These are phyloP conservation scores for Apostichopus parvimensis DNA, from an alignment of 35 echinoderm and acorn worm genomes.

Conservation along the genomic window DNA sequence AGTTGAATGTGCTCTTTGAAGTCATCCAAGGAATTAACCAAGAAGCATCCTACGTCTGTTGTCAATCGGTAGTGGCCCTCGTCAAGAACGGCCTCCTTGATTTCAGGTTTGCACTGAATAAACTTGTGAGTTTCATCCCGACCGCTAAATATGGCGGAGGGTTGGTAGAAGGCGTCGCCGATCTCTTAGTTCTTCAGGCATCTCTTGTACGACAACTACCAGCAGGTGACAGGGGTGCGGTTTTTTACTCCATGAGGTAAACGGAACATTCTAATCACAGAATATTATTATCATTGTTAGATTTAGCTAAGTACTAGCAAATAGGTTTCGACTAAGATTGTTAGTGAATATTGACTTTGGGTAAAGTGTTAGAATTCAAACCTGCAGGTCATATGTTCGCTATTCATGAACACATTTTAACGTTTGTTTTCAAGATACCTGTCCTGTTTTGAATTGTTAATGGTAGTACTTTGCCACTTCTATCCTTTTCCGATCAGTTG, in stretches of 20 bases:
- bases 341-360: no score
- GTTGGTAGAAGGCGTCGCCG: constrained; percentile 3
- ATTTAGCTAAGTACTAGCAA: no score
- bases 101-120: constrained; percentile 47
- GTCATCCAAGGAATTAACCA: background rate
- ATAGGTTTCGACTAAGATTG: no score
- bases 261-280: background rate
- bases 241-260: constrained; percentile 32
- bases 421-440: no score
- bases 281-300: no score
- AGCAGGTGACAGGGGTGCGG: background rate
- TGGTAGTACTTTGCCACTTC: no score
- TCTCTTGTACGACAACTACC: background rate
- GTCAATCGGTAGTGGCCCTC: constrained; percentile 24
- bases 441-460: no score
- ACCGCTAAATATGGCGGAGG: background rate
- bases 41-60: background rate
- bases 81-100: constrained; percentile 44
- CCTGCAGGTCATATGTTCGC: no score
- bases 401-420: no score
- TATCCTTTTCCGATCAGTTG: no score
- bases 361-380: no score
- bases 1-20: constrained; percentile 26
- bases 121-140: constrained; percentile 42
- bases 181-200: constrained; percentile 31